Evolutionary conservation across 2,797 vertebrate genomes (phyloP), one percentile per base, ranked within the genome.

Genomic region (Sebastes matsubarae): DNA sequence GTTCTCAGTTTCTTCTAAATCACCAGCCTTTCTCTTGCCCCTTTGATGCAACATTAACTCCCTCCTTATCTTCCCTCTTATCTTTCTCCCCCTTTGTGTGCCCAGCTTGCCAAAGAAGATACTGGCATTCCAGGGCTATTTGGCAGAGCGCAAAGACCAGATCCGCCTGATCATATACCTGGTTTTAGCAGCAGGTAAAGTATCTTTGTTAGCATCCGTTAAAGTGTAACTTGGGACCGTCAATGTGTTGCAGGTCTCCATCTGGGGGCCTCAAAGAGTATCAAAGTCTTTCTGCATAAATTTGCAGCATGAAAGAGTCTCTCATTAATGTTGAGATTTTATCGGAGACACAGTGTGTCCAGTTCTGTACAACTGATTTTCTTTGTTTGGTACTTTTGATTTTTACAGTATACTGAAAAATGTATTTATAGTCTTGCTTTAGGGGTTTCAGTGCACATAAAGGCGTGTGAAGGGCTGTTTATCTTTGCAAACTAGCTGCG

Each of bases 141-240:
- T 91, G 36, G 66, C 57, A 18, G 55, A 82, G 5, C 80, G 89
- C 83, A 89, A 42, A 60, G 34, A 76, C 32, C 71, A 71, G 54
- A 87, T 92, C 72, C 8, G 1, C 1, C 58, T 79, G 58, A 72
- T 81, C n/a, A 11, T 69, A 3, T 22, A 32, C n/a, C 60, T 88
- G 18, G 42, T 81, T 79, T 83, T 93, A 68, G 73, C 61, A 71
- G 79, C 89, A 89, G 93, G 94, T 94, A 60, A 70, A 66, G 54
- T 24, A 29, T 82, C 32, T 80, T 52, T 66, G 7, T 78, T 65
- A 59, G 18, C 38, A 42, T 75, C 38, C 18, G n/a, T 91, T 84
- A 82, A 80, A 69, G 4, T 80, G n/a, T 83, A 68, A 79, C 72
- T 58, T 5, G 20, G 16, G 16, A 30, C 16, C 1, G 24, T 72